Conservation (phyloP, 2,888 invertebrate species). For the Stenurella melanura region DNA sequence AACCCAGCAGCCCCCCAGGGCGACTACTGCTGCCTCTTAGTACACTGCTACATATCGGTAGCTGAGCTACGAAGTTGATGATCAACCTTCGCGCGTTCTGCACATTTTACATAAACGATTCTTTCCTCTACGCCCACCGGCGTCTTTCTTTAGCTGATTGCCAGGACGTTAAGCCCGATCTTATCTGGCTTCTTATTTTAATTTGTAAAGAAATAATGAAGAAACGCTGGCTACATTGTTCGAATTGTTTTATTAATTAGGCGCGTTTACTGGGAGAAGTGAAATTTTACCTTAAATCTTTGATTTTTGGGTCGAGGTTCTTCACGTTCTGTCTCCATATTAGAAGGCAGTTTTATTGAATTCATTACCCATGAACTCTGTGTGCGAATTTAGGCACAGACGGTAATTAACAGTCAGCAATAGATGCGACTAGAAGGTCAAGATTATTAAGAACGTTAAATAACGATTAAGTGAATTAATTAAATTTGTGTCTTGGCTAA, state of each 20-base stretch:
- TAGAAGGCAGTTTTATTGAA: conserved; percentile 32
- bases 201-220: conserved; percentile 14
- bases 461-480: background rate
- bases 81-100: conserved; percentile 28
- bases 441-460: conserved; percentile 12
- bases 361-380: conserved; percentile 26
- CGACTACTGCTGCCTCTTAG: conserved; percentile 19
- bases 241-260: conserved; percentile 23
- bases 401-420: conserved; percentile 28
- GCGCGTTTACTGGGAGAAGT: conserved; percentile 15
- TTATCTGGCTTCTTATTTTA: conserved; percentile 34
- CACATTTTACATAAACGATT: conserved; percentile 39
- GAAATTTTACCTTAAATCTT: conserved; percentile 34
- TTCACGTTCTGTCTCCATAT: conserved; percentile 24
- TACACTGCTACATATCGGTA: conserved; percentile 37
- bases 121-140: conserved; percentile 40
- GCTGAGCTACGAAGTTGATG: conserved; percentile 41
- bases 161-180: conserved; percentile 27
- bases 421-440: conserved; percentile 22
- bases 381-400: conserved; percentile 26
- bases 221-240: conserved; percentile 15
- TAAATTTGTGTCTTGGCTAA: conserved; percentile 5
- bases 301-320: conserved; percentile 39
- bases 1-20: conserved; percentile 7
- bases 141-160: conserved; percentile 40